Evolutionary conservation across 2,888 invertebrate genomes (phyloP), one percentile per base, ranked within the genome.

Genomic region (Pachydiplax longipennis): DNA sequence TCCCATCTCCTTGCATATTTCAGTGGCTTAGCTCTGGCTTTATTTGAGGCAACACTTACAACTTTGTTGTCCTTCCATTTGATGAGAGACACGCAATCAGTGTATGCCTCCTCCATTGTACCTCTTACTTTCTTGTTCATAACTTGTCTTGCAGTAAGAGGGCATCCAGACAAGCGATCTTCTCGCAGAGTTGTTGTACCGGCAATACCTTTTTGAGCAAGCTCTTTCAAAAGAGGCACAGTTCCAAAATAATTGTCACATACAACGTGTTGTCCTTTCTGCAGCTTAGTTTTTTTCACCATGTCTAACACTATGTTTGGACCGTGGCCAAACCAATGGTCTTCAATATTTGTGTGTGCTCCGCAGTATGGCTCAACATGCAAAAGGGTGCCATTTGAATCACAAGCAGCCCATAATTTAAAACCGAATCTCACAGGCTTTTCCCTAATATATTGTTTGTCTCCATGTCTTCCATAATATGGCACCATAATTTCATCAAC

Each of bases 361-460:
- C 92, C 92, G 90, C 91, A 92, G 91, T 93, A 93, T 73, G 92
- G 92, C 44, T 92, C 22, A 91, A 92, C 92, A 90, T 92, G 61
- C 90, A 91, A 93, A 35, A 92, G 91, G 90, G 92, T 93, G 73
- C 92, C 92, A 91, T 91, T 91, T 61, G 92, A 91, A 18, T 92
- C 92, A 91, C 92, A 92, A 15, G 93, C 90, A 82, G 92, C 92
- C 93, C 93, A 93, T 53, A 92, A 35, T 90, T 93, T 93, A 90
- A 92, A 93, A 4, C 93, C 93, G 91, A 93, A 93, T 12, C 93
- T 91, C 0, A 92, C 92, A 31, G 92, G 92, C 81, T 93, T 93
- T 18, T 92, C 92, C 91, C 92, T 92, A 37, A 93, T 92, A 90
- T 92, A 93, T 92, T 92, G 92, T 91, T 93, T 93, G 37, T 91